These are phyloP conservation scores for Orientallactaga sibirica DNA, from an alignment of 2,797 vertebrate species.

Conservation along the genomic window DNA sequence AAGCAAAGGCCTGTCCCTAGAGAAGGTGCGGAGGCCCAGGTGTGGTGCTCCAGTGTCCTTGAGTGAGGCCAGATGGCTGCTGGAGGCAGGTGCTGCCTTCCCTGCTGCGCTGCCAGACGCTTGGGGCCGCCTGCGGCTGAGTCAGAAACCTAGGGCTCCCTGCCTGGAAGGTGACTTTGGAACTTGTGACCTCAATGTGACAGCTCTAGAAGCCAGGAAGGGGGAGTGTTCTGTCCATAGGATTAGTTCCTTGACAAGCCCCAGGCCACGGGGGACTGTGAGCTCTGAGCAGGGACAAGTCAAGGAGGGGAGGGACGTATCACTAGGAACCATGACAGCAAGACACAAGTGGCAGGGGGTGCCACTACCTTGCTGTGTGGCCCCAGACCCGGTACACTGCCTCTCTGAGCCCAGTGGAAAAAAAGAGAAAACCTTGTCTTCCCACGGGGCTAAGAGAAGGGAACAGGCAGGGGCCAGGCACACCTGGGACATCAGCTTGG, in stretches of 20 bases:
- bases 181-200: background rate
- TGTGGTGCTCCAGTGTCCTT: background rate
- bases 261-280: rapidly evolving
- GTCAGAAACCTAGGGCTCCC: slow-evolving; percentile 24
- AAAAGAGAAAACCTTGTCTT: too few relatives aligned
- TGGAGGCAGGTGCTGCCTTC: slow-evolving; percentile 22
- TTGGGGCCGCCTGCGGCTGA: slow-evolving; percentile 39
- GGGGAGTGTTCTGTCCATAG: background rate
- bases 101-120: background rate
- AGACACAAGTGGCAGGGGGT: rapidly evolving
- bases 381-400: background rate
- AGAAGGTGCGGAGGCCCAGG: background rate
- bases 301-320: background rate
- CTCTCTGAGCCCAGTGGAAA: background rate
- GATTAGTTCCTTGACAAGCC: background rate
- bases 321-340: too few relatives aligned
- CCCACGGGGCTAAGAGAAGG: background rate
- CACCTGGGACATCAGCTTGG: too few relatives aligned
- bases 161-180: slow-evolving; percentile 72
- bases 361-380: background rate
- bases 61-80: slow-evolving; percentile 22
- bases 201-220: background rate
- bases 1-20: background rate
- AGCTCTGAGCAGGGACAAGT: rapidly evolving
- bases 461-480: background rate